A percentile compares a stretch with the other conserved stretches of the same genome.
These are phyloP conservation scores for Marcusenius ussheri DNA, from an alignment of 2,113 vertebrate genomes.

Conservation along the genomic window DNA sequence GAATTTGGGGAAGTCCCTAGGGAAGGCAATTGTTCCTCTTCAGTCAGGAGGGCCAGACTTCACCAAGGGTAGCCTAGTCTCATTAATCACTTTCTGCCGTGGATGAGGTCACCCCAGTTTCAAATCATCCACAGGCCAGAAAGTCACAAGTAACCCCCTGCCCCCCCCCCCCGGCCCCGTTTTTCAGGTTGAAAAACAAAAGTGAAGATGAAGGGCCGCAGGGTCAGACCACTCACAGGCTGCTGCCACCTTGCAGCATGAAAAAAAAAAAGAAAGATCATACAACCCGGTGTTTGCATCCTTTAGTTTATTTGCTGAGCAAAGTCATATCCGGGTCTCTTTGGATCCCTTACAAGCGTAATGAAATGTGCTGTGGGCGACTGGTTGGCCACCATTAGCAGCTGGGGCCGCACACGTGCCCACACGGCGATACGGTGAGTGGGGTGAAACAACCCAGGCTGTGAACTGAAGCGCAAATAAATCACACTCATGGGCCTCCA, in stretches of 20 bases:
- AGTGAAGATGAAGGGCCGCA: neutral
- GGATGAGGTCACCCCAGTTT: slow-evolving; percentile 50
- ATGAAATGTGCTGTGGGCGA: slow-evolving; percentile 1
- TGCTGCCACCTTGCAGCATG: neutral
- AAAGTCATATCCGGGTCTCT: neutral
- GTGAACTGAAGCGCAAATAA: slow-evolving; percentile 54
- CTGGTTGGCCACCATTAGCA: neutral
- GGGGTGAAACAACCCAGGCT: slow-evolving; percentile 59
- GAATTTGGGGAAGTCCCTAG: slow-evolving; percentile 42
- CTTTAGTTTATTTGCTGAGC: neutral
- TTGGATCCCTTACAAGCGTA: neutral
- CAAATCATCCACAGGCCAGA: slow-evolving; percentile 29
- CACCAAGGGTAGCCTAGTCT: slow-evolving; percentile 53
- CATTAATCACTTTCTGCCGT: slow-evolving; percentile 62
- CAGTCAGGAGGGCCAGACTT: slow-evolving; percentile 48
- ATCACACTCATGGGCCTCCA: slow-evolving; percentile 50
- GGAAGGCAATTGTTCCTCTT: slow-evolving; percentile 42
- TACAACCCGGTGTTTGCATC: neutral
- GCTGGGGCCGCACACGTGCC: neutral
- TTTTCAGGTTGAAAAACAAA: neutral
- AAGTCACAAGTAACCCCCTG: neutral
- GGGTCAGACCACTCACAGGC: no score
- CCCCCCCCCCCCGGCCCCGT: neutral
- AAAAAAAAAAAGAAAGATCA: neutral
- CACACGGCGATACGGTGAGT: slow-evolving; percentile 54